phyloP scores from a whole-genome alignment of 2,888 invertebrate genomes.

The Frankliniella fusca region DNA sequence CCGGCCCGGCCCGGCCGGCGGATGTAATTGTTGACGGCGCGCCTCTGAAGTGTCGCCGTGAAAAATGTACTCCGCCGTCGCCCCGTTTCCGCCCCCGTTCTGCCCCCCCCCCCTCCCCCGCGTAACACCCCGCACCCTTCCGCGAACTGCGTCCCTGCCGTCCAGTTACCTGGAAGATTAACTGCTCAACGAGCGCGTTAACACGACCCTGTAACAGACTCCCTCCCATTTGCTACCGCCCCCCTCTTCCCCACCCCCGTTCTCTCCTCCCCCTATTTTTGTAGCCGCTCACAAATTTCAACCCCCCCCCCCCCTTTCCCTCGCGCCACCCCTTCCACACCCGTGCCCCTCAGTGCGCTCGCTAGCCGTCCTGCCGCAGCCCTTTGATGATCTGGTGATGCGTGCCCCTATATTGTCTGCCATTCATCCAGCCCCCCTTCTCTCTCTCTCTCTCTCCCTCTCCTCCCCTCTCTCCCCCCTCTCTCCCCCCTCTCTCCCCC shows the following conservation, averaged over 20 bases:
- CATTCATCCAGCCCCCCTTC: background rate
- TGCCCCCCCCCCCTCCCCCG: background rate
- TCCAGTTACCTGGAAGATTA: slow-evolving; percentile 15
- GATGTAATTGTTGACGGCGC: background rate
- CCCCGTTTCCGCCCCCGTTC: background rate
- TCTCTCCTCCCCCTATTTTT: background rate
- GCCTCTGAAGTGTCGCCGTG: background rate
- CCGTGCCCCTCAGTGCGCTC: too few species aligned
- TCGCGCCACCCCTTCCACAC: too few species aligned
- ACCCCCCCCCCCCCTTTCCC: background rate
- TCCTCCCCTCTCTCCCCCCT: too few species aligned
- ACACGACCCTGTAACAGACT: background rate
- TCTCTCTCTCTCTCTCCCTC: too few species aligned
- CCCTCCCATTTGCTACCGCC: background rate
- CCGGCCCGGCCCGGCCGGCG: too few species aligned
- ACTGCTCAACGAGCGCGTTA: slow-evolving; percentile 8
- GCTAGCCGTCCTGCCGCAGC: background rate
- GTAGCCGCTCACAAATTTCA: too few species aligned
- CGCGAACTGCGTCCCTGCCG: background rate
- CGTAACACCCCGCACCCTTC: background rate
- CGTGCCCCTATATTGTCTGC: background rate
- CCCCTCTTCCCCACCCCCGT: background rate
- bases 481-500: too few species aligned
- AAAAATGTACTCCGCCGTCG: slow-evolving; percentile 1
- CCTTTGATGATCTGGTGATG: slow-evolving; percentile 7